Conservation (phyloP, 2,797 vertebrate species). For the Aphelocoma californica region DNA sequence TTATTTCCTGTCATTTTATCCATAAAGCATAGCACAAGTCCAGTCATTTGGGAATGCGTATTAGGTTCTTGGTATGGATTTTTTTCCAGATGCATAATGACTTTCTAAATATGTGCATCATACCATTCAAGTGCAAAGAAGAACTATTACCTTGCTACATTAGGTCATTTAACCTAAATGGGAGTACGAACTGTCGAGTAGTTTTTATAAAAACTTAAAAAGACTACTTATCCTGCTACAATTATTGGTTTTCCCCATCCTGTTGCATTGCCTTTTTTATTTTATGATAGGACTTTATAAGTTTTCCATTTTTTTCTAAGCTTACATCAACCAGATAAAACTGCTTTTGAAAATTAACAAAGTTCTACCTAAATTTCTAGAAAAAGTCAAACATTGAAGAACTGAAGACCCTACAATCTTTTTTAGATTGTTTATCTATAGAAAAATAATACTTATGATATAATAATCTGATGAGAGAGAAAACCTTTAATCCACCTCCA, state of each 20-base stretch:
- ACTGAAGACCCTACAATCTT: neutral
- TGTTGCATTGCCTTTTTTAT: neutral
- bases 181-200: neutral
- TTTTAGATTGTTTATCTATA: neutral
- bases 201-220: neutral
- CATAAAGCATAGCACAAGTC: neutral
- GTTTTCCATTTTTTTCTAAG: neutral
- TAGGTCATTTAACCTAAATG: neutral
- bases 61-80: neutral
- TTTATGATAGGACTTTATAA: neutral
- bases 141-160: neutral
- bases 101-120: neutral
- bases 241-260: neutral
- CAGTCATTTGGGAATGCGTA: neutral
- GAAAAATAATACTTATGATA: neutral
- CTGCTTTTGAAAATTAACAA: neutral
- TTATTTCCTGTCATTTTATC: neutral
- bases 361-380: neutral
- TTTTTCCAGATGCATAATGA: fast-evolving
- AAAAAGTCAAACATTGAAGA: neutral
- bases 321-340: neutral
- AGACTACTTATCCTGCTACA: neutral
- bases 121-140: neutral
- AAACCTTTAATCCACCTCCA: neutral
- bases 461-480: neutral